A percentile compares a stretch with the other conserved stretches of the same genome.
These are phyloP conservation scores for Scaptomyza polygonia DNA, from an alignment of 2,888 invertebrate genomes.

Conservation along the genomic window DNA sequence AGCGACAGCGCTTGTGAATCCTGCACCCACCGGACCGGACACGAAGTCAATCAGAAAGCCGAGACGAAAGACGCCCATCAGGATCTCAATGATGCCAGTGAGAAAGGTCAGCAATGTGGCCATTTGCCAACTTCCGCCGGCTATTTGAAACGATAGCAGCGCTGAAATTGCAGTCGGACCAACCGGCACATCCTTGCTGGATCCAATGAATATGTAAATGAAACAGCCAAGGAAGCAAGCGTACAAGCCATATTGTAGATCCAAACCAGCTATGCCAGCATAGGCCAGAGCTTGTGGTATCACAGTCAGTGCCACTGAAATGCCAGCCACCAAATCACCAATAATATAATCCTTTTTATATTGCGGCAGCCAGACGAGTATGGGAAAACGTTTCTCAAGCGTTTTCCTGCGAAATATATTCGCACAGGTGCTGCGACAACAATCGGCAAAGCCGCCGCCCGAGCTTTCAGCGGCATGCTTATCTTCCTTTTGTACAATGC, in stretches of 20 bases:
- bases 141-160: constrained; percentile 92
- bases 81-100: constrained; percentile 89
- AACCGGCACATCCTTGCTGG: constrained; percentile 96
- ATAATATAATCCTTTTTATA: constrained; percentile 90
- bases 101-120: constrained; percentile 91
- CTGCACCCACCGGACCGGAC: constrained; percentile 94
- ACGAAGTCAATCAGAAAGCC: constrained; percentile 96
- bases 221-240: constrained; percentile 96
- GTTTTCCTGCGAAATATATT: constrained; percentile 88
- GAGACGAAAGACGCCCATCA: constrained; percentile 93
- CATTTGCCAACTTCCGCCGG: constrained; percentile 87
- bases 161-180: constrained; percentile 97
- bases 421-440: constrained; percentile 77
- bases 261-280: constrained; percentile 91
- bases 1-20: constrained; percentile 95
- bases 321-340: constrained; percentile 95
- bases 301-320: constrained; percentile 90
- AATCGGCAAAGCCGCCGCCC: constrained; percentile 45
- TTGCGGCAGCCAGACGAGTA: constrained; percentile 91
- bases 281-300: constrained; percentile 93
- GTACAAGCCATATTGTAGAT: constrained; percentile 94
- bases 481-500: constrained; percentile 85
- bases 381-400: constrained; percentile 90
- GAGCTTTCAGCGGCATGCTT: constrained; percentile 75
- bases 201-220: constrained; percentile 94